Conservation (phyloP, 2,888 invertebrate species). For the Lobophora halterata region DNA sequence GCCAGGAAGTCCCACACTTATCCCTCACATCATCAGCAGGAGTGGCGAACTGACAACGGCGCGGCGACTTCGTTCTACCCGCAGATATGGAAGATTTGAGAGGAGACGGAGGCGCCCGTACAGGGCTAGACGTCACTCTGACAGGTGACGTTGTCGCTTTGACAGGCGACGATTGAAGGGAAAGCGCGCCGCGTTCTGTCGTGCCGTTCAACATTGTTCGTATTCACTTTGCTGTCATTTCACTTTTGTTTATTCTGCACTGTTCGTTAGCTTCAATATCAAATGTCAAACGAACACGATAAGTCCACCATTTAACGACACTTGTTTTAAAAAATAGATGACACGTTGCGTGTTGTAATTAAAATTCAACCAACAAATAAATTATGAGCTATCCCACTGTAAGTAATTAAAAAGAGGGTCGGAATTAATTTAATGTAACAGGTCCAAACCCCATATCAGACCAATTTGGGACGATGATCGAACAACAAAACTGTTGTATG, state of each 20-base stretch:
- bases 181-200: slow-evolving; percentile 54
- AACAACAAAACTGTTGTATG: slow-evolving; percentile 13
- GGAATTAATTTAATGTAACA: slow-evolving; percentile 22
- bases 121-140: slow-evolving; percentile 64
- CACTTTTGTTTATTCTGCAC: slow-evolving; percentile 5
- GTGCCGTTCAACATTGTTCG: slow-evolving; percentile 66
- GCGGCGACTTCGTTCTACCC: slow-evolving; percentile 54
- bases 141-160: slow-evolving; percentile 61
- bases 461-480: slow-evolving; percentile 29
- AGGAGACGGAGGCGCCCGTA: slow-evolving; percentile 64
- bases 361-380: slow-evolving; percentile 8
- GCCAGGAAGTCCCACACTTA: slow-evolving; percentile 73
- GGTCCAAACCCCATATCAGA: slow-evolving; percentile 24
- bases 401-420: slow-evolving; percentile 25
- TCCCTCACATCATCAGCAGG: slow-evolving; percentile 65
- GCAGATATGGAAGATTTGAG: slow-evolving; percentile 63
- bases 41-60: slow-evolving; percentile 71
- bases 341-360: slow-evolving; percentile 14
- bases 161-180: slow-evolving; percentile 65
- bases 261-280: neutral
- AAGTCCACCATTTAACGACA: neutral
- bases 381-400: slow-evolving; percentile 13
- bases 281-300: slow-evolving; percentile 3
- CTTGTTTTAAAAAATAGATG: slow-evolving; percentile 7
- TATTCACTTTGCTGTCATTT: slow-evolving; percentile 34